Conservation (phyloP, 1,140 invertebrate species). For the Drosophila bocqueti region DNA sequence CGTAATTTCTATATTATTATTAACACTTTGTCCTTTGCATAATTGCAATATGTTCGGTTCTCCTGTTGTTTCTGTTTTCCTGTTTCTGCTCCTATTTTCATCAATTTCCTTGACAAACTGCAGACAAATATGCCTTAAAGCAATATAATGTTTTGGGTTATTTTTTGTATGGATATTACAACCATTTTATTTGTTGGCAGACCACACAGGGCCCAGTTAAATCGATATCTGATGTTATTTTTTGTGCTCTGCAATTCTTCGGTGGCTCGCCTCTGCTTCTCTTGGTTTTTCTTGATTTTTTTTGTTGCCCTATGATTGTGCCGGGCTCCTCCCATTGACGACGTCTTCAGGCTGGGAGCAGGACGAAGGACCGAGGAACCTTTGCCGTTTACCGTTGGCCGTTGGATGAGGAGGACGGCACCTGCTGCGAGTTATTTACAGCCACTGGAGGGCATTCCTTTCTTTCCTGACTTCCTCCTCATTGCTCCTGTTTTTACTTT, state of each 20-base stretch:
- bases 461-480: slow-evolving; percentile 22
- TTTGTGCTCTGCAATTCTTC: slow-evolving; percentile 27
- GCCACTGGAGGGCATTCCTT: slow-evolving; percentile 68
- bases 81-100: background rate
- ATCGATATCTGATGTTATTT: slow-evolving; percentile 22
- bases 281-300: slow-evolving; percentile 5
- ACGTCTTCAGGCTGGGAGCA: slow-evolving; percentile 37
- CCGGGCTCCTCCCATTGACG: slow-evolving; percentile 27
- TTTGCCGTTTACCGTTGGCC: slow-evolving; percentile 20
- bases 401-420: slow-evolving; percentile 46
- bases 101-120: slow-evolving; percentile 1
- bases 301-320: background rate
- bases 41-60: background rate
- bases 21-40: no score
- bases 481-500: background rate
- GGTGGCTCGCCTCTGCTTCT: slow-evolving; percentile 5
- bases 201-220: slow-evolving; percentile 4
- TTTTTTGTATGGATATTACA: background rate
- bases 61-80: no score
- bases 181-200: background rate
- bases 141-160: background rate
- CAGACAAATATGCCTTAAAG: background rate
- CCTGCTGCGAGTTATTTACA: slow-evolving; percentile 82
- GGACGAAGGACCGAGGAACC: background rate
- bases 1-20: background rate